phyloP scores from a whole-genome alignment of 1,140 invertebrate genomes.

The Cataglyphis hispanica region DNA sequence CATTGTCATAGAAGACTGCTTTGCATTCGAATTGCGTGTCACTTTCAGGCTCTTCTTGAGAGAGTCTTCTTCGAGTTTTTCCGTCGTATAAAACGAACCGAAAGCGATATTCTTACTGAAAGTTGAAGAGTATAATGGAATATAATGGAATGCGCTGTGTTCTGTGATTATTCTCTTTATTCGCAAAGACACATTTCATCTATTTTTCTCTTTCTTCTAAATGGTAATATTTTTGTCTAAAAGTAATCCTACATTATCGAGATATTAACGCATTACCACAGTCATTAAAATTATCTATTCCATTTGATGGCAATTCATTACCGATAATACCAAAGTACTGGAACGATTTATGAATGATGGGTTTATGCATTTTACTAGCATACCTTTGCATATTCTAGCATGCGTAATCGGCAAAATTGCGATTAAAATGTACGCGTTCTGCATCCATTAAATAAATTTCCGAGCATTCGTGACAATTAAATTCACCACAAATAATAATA shows the following conservation, averaged over 20 bases:
- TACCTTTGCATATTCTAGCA: conserved; percentile 43
- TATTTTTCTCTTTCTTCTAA: not conserved
- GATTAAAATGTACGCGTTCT: conserved; percentile 32
- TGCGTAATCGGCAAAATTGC: conserved; percentile 41
- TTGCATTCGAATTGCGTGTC: conserved; percentile 59
- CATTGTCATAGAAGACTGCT: conserved; percentile 45
- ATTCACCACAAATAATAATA: conserved; percentile 18
- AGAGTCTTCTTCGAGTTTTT: conserved; percentile 17
- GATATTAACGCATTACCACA: not conserved
- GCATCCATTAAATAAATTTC: conserved; percentile 41
- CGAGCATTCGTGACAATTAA: conserved; percentile 21
- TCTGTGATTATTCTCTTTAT: conserved; percentile 26
- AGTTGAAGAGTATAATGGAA: not conserved
- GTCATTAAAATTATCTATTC: conserved; percentile 19
- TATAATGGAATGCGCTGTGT: not conserved
- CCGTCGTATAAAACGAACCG: not conserved
- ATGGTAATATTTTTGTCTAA: not conserved
- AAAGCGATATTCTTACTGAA: not conserved
- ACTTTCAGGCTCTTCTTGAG: conserved; percentile 27
- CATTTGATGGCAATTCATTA: conserved; percentile 40
- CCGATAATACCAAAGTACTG: conserved; percentile 19
- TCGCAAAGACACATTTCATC: not conserved
- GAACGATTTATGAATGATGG: conserved; percentile 45
- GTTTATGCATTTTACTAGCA: conserved; percentile 37
- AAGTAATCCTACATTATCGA: not conserved